Conservation (phyloP, 2,888 invertebrate genomes). For the Choristoneura rosaceana region DNA sequence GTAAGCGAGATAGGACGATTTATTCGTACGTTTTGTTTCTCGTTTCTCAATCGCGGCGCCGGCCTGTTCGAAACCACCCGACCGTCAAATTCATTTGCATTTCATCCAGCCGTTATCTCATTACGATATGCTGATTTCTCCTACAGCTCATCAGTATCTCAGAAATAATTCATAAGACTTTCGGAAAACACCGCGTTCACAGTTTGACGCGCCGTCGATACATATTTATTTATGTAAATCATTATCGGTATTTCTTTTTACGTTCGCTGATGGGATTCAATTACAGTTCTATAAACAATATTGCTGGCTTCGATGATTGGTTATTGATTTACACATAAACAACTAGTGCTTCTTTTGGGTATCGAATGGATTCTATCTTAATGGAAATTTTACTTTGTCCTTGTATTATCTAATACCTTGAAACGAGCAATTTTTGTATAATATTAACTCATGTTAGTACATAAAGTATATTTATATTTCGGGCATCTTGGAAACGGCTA, state of each 20-base stretch:
- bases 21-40: slow-evolving; percentile 28
- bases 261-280: slow-evolving; percentile 25
- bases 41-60: not conserved
- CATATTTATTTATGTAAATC: slow-evolving; percentile 57
- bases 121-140: slow-evolving; percentile 68
- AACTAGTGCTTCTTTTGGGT: slow-evolving; percentile 4
- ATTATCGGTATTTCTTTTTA: slow-evolving; percentile 47
- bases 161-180: slow-evolving; percentile 62
- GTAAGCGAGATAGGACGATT: slow-evolving; percentile 23
- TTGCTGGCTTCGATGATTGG: slow-evolving; percentile 27
- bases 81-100: slow-evolving; percentile 74
- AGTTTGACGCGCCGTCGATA: slow-evolving; percentile 47
- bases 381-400: slow-evolving; percentile 1
- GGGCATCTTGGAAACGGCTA: no score
- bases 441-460: no score
- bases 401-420: no score
- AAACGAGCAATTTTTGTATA: no score
- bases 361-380: slow-evolving; percentile 7
- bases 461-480: no score
- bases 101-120: slow-evolving; percentile 70
- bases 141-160: slow-evolving; percentile 52
- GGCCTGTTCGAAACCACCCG: slow-evolving; percentile 43
- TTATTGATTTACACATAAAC: not conserved
- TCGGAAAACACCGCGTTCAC: slow-evolving; percentile 50
- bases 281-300: slow-evolving; percentile 25